Base-by-base conservation (phyloP, 2,113 vertebrate species). In the Sialia sialis region DNA sequence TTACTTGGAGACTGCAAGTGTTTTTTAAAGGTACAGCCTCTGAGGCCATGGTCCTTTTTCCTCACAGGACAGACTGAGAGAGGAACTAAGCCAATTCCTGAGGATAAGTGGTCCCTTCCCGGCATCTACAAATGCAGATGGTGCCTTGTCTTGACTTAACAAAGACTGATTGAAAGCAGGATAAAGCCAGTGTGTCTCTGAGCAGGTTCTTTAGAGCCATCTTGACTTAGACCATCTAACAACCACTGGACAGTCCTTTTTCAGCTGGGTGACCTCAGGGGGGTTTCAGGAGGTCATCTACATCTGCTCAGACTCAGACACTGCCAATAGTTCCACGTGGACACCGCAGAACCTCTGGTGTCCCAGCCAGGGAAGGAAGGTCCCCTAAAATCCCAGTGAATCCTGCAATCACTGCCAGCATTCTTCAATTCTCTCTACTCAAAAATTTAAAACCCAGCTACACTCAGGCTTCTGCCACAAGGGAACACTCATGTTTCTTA, bases 1-100 rank as follows among this genome's bases (percentile, higher is more conserved):
- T 97, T 97, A 94, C 96, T 96, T 95, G 93, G 89, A 95, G 92
- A 73, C 84, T 90, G 90, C 59, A 91, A 96, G 73, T 93, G 79
- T 78, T 95, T 95, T 95, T 94, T 95, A 92, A 95, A 97, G 85
- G 66, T 41, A 90, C 67, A 94, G 93, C 39, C 62, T 90, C 67
- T 60, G 64, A 82, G 70, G 23, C 84, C 32, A 1, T 36, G 69
- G 84, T 77, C 64, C 27, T 84, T 72, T 69, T 74, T 68, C 56
- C 69, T 79, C 12, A 1, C 73, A 89, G 64, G 63, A 81, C 29
- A 59, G 38, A 48, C 6, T 72, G 36, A 90, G 87, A 64, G n/a
- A 82, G 55, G 41, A 84, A 32, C 27, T 80, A 75, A 90, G 25
- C 13, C 56, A 85, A 5, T 74, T 94, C 52, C 48, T 62, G 52